Base-by-base conservation (phyloP, 2,888 invertebrate genomes). In the Yponomeuta malinellus region DNA sequence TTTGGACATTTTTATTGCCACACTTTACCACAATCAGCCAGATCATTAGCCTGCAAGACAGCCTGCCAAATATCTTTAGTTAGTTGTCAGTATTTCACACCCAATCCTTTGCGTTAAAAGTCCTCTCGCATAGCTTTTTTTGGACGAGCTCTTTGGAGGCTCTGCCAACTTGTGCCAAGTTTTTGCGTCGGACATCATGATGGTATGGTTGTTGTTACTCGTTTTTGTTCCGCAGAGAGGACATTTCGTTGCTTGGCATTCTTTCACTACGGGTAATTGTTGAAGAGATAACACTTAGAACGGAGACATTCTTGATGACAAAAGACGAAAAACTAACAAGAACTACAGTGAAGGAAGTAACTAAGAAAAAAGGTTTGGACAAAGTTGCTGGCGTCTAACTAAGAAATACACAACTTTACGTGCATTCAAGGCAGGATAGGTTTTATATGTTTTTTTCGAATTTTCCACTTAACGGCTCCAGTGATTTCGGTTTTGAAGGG, bases 11-110 rank as follows among this genome's bases (percentile, higher is more conserved):
- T 87, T 90, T 89, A 90, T 88, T 84, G 90, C 86, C 87, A 88
- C 90, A 88, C 87, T 92, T 92, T 87, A 87, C 90, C 90, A 82
- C 90, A 92, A 92, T 91, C 90, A 90, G 87, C 85, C 81, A 90
- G 89, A 90, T 92, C 90, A 92, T 92, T 92, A 92, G 90, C 87
- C 84, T 82, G 87, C 84, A 87, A 86, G 87, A 70, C 63, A 84
- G 88, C 84, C 90, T 90, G 92, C 91, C 91, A 92, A 92, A 91
- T 91, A 89, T 90, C 88, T 87, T 84, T 79, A 86, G 83, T 86
- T 83, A 78, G 81, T 79, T 80, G 78, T 78, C 80, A 79, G 81
- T 86, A 85, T 85, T 87, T 88, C 87, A 84, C 89, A 88, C 89
- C 86, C 86, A 33, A 70, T 70, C 29, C 86, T 85, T 83, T 83